Base-by-base conservation (phyloP, 2,113 vertebrate genomes). In the Puffinus mauretanicus region DNA sequence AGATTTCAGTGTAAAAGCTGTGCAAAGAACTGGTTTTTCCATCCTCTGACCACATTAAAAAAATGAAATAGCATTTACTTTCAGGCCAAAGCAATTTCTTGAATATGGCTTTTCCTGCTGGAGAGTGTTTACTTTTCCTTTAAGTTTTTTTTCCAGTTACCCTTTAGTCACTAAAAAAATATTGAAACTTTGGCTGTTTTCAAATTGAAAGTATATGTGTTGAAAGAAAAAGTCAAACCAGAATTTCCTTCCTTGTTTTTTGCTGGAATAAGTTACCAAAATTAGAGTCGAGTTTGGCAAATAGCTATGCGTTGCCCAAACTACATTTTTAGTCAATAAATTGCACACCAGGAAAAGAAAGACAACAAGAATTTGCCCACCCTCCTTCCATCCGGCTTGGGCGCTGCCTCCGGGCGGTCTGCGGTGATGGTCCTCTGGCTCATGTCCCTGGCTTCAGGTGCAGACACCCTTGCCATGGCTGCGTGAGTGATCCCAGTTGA, bases 351-450 rank as follows among this genome's bases (percentile, higher is more conserved):
- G 57, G 38, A 73, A 58, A 91, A 47, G 66, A 92, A 82, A 62
- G 34, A 9, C 20, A 42, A 21, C 3, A 80, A 84, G 60, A 88
- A 62, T 70, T 58, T 77, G 21, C 13, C 11, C 6, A 36, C 20
- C 3, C 0, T 88, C 19, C 12, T 76, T 73, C 42, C 15, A 32
- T 6, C 10, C 1, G 1, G 13, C 40, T 54, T 55, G 34, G 21
- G 14, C 0, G 0, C 13, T 3, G 2, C 19, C 15, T 54, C 47
- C 0, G 2, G 25, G n/a, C 1, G 1, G 27, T 47, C 21, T 62
- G 66, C 0, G 0, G 25, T 70, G 76, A 49, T 51, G 18, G 1
- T 67, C 4, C 29, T 5, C 6, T 15, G 13, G 14, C 18, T 86
- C n/a, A 46, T 1, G 5, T 25, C n/a, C 27, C 22, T 42, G 19